phyloP scores from a whole-genome alignment of 2,113 vertebrate species.

The Grammomys dolichurus region DNA sequence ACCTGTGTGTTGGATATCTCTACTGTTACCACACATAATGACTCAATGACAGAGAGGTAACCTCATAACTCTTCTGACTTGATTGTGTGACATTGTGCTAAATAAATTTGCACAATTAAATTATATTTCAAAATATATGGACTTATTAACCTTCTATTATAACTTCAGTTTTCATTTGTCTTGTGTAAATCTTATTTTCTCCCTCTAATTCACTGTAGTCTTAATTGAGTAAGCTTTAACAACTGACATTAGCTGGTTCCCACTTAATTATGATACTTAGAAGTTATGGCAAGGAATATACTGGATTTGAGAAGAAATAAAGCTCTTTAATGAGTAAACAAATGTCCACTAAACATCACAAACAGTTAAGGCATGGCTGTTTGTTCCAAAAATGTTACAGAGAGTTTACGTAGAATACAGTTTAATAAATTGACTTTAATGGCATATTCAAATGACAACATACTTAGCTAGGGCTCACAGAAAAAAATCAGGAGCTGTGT shows the following conservation, averaged over 20 bases:
- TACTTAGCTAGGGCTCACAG: background rate
- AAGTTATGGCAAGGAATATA: background rate
- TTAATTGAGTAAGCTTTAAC: background rate
- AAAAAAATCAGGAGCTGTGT: background rate
- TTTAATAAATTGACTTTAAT: background rate
- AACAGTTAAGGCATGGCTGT: background rate
- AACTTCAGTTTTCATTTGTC: background rate
- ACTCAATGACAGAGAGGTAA: background rate
- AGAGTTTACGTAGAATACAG: conserved; percentile 33
- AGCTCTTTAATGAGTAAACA: background rate
- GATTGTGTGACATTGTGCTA: background rate
- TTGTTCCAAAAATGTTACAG: background rate
- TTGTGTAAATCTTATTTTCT: background rate
- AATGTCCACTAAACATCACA: background rate
- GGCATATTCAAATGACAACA: background rate
- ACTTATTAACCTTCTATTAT: background rate
- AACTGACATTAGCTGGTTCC: background rate
- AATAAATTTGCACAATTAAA: background rate
- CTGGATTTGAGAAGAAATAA: background rate
- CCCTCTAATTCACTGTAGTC: background rate
- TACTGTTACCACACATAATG: background rate
- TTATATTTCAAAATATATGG: background rate
- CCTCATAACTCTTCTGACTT: background rate
- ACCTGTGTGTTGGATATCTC: background rate
- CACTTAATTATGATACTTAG: background rate